Base-by-base conservation (phyloP, 1,140 invertebrate genomes). In the Diprion similis region DNA sequence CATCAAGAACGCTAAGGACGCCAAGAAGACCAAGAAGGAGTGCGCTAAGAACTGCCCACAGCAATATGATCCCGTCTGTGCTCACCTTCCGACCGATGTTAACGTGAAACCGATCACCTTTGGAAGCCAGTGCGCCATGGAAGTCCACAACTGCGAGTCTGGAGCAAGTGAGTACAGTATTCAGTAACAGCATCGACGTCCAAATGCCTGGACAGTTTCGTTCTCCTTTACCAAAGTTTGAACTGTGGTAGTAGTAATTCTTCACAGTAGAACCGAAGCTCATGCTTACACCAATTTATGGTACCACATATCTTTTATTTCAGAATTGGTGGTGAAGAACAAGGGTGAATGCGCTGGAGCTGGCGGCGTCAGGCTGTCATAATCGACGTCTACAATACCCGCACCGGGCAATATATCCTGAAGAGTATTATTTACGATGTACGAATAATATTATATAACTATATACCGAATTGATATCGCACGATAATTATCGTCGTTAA, bases 331-430 rank as follows among this genome's bases (percentile, higher is more conserved):
- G 0, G 15, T 79, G 18, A 85, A 84, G 72, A 81, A 75, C 71
- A 86, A 84, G 75, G 86, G 86, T 11, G 82, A 84, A 46, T 87
- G 86, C 64, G 78, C 84, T 37, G 84, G 83, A 78, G 59, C 83
- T 24, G 77, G 77, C 1, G 81, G 84, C 71, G 78, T 79, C 1
- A 78, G 78, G 78, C 19, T 86, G n/a, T 83, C 77, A 68, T 83
- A 79, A 78, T 45, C 48, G 46, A 17, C 66, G 46, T 45, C 11
- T 59, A 0, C n/a, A 8, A 59, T 59, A 17, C 9, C 11, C 11
- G 11, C 51, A 17, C 51, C 51, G 51, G 51, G 51, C 24, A 59
- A 59, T 59, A 51, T 51, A 15, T 17, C 51, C 51, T 59, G 51
- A 59, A 59, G 51, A 59, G 51, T 59, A 59, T 59, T 59, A 59